Conservation (phyloP, 2,888 invertebrate genomes). For the Oligia latruncula region DNA sequence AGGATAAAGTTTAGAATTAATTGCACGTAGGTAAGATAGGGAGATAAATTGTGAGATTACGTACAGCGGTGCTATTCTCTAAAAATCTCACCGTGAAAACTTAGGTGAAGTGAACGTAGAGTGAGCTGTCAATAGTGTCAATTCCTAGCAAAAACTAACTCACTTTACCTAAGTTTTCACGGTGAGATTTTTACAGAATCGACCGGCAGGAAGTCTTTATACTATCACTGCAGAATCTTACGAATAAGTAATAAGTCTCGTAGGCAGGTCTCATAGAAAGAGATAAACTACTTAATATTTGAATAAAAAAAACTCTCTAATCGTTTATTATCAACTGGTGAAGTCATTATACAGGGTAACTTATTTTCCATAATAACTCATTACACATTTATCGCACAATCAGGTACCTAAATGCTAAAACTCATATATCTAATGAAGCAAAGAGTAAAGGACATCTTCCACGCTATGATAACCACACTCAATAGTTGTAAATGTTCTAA, state of each 20-base stretch:
- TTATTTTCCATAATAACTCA: neutral
- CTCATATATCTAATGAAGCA: neutral
- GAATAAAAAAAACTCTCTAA: too few species aligned
- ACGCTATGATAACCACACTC: slow-evolving; percentile 9
- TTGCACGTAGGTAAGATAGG: neutral
- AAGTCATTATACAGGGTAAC: neutral
- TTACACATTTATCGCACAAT: neutral
- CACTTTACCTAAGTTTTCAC: too few species aligned
- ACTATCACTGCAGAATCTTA: neutral
- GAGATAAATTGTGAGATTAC: neutral
- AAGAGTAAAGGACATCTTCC: neutral
- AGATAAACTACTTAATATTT: neutral
- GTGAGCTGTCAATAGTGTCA: too few species aligned
- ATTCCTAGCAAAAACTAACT: too few species aligned
- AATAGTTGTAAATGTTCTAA: slow-evolving; percentile 16
- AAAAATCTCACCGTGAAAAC: too few species aligned
- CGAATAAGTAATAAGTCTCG: too few species aligned
- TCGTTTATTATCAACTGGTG: neutral
- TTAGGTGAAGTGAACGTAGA: too few species aligned
- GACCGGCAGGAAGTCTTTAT: too few species aligned
- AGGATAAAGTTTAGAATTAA: slow-evolving; percentile 13
- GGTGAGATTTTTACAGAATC: too few species aligned
- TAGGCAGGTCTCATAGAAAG: neutral
- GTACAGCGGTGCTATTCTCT: neutral
- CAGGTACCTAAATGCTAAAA: neutral